Percentiles rank a stretch among this genome's conserved stretches.
phyloP scores from a whole-genome alignment of 2,797 vertebrate species.

The Coregonus ussuriensis region DNA sequence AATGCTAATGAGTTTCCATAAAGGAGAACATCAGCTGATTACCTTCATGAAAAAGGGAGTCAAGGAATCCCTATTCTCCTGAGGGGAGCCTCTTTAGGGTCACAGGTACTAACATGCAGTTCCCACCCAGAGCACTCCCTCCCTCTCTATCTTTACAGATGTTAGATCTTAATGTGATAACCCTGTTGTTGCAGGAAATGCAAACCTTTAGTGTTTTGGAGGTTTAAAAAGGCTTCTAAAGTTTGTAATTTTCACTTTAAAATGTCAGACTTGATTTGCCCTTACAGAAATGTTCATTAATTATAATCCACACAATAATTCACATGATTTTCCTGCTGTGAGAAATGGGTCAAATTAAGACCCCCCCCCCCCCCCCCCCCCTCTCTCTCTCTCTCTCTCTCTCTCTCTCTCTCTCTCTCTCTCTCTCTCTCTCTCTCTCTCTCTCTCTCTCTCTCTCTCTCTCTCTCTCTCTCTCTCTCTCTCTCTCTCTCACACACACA shows the following conservation, averaged over 20 bases:
- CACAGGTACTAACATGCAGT: constrained; percentile 48
- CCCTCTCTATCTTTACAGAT: constrained; percentile 36
- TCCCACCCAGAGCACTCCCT: constrained; percentile 39
- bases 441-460: not conserved
- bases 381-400: constrained; percentile 8
- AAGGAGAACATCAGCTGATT: not conserved
- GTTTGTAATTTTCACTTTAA: too few species aligned
- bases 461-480: not conserved
- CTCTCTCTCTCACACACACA: not conserved
- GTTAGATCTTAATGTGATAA: constrained; percentile 14
- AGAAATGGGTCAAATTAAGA: too few species aligned
- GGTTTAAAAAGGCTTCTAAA: too few species aligned
- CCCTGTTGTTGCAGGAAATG: too few species aligned
- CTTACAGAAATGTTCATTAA: too few species aligned
- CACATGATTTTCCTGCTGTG: too few species aligned
- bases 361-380: not conserved
- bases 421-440: constrained; percentile 2
- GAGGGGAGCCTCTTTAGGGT: constrained; percentile 34
- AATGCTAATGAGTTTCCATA: not conserved
- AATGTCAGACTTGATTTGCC: too few species aligned
- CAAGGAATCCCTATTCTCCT: constrained; percentile 10
- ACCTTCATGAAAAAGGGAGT: too few species aligned
- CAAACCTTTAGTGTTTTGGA: too few species aligned
- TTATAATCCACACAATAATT: too few species aligned
- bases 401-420: not conserved